phyloP scores from a whole-genome alignment of 1,140 invertebrate species.

The Frieseomelitta varia region DNA sequence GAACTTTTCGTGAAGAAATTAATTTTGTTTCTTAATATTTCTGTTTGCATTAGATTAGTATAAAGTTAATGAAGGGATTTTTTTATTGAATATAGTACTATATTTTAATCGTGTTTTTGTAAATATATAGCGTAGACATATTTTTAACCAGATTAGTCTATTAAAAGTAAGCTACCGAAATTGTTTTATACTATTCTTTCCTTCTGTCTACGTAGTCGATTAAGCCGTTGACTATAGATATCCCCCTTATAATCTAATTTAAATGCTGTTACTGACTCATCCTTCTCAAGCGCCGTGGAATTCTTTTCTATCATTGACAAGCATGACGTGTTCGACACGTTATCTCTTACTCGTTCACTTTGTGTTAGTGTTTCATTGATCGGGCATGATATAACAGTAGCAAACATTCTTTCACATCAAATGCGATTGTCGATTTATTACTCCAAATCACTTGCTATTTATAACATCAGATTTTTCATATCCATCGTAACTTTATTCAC shows the following conservation, averaged over 20 bases:
- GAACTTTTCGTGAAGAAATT: not conserved
- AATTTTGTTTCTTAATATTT: not conserved
- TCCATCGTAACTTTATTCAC: not conserved
- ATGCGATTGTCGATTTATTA: not conserved
- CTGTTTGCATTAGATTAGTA: not conserved
- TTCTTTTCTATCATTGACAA: not conserved
- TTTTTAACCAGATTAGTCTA: not conserved
- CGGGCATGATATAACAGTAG: not conserved
- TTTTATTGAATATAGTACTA: not conserved
- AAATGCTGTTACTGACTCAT: not conserved
- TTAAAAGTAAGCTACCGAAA: not conserved
- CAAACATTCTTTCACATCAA: not conserved
- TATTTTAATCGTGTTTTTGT: not conserved
- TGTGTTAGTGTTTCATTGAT: slow-evolving; percentile 17
- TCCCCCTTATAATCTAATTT: not conserved
- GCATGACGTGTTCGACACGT: slow-evolving; percentile 21
- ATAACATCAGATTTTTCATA: not conserved
- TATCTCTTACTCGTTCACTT: not conserved
- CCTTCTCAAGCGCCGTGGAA: not conserved
- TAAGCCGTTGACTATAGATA: not conserved
- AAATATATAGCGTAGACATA: not conserved
- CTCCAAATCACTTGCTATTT: not conserved
- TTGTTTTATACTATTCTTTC: not conserved
- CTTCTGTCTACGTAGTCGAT: not conserved
- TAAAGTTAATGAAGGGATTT: not conserved